Evolutionary conservation across 2,797 vertebrate genomes (phyloP), one percentile per base, ranked within the genome.

Genomic region (Euthynnus affinis): DNA sequence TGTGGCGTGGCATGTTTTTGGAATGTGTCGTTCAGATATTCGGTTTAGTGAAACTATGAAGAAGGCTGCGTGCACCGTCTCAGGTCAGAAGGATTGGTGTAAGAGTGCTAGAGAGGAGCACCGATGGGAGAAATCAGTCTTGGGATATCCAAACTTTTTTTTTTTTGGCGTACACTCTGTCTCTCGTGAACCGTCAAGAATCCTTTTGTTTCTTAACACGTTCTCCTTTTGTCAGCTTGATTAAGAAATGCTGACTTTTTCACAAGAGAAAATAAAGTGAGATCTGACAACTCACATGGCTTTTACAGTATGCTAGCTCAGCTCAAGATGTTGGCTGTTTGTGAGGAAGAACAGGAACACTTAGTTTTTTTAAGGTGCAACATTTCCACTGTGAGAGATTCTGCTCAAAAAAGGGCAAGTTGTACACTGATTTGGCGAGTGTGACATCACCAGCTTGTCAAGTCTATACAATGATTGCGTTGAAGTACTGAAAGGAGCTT

Each of bases 391-490:
- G 60, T 51, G 66, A 80, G 60, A 17, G 46, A 61, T 58, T 37
- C 58, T 23, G 46, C 64, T 76, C n/a, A n/a, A n/a, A 74, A 75
- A 65, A 48, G 27, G 60, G 9, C 53, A 81, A 69, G 60, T 82
- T 72, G 42, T 72, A 78, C 42, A 18, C 80, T 85, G 75, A 89
- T 92, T 87, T 49, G 82, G 74, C 69, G 70, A 81, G 71, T 81
- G 84, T 89, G 85, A 90, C 85, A 87, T 90, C 85, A 85, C 75
- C 70, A 17, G 71, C 69, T 83, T 87, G 84, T 92, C 87, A 78
- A 83, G 82, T 61, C 62, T 53, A 63, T 74, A 83, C 76, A 87
- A 83, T 81, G 83, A 78, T 81, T 58, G 57, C 81, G 73, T 84
- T 59, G 71, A 85, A 63, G 40, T 53, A 61, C 25, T 89, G 82